A percentile compares a stretch with the other conserved stretches of the same genome.
Conservation (phyloP, 2,113 vertebrate species). For the Rhinolophus sinicus region DNA sequence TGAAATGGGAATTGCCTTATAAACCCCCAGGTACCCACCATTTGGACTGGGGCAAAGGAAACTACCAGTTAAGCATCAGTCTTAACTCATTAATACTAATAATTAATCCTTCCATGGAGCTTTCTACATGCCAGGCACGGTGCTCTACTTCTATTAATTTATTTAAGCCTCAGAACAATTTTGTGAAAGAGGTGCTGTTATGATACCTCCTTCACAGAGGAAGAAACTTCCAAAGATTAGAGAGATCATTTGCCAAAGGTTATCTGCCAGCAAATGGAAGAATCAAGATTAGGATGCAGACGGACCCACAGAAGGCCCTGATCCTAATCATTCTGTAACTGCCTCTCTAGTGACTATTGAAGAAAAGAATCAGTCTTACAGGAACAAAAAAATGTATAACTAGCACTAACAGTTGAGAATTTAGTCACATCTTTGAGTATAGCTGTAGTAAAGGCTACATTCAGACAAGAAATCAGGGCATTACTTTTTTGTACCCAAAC, state of each 20-base stretch:
- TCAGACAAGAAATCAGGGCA: background rate
- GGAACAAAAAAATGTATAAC: background rate
- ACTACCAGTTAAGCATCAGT: background rate
- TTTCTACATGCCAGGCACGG: background rate
- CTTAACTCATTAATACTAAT: background rate
- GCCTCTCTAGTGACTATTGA: background rate
- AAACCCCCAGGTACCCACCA: background rate
- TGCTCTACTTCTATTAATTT: background rate
- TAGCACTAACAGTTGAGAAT: background rate
- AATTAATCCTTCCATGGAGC: background rate
- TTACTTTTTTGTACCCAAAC: background rate
- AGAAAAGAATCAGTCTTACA: background rate
- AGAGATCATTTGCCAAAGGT: background rate
- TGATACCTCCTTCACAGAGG: background rate
- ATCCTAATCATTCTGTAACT: background rate
- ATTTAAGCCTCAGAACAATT: background rate
- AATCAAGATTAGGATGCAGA: background rate
- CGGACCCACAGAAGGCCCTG: background rate
- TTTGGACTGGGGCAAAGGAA: slow-evolving; percentile 9
- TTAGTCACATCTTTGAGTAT: background rate
- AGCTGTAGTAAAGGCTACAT: background rate
- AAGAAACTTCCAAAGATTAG: background rate
- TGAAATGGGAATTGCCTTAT: background rate
- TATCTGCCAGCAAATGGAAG: background rate
- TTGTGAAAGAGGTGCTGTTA: background rate